phyloP scores from a whole-genome alignment of 1,140 invertebrate genomes.

The Lasioglossum baleicum region DNA sequence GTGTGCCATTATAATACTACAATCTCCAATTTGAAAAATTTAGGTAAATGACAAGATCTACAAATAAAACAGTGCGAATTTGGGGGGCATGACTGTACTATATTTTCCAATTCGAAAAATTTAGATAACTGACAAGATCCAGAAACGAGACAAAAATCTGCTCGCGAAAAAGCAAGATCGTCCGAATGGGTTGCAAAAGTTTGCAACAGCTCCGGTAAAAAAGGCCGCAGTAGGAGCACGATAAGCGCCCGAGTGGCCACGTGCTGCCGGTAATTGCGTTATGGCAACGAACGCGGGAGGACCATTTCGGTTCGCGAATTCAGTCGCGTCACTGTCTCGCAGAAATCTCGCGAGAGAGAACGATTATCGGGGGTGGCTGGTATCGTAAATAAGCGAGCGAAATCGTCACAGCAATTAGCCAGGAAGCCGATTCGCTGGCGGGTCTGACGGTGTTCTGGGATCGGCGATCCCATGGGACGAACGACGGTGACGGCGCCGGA shows the following conservation, averaged over 20 bases:
- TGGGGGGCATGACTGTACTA: too few species aligned
- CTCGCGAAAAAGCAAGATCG: background rate
- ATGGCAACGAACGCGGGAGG: background rate
- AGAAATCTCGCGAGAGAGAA: slow-evolving; percentile 15
- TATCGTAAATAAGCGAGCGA: slow-evolving; percentile 65
- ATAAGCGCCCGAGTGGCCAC: slow-evolving; percentile 5
- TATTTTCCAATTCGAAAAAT: too few species aligned
- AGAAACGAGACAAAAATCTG: too few species aligned
- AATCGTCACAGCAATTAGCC: slow-evolving; percentile 62
- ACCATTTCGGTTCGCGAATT: background rate
- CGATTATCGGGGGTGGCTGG: slow-evolving; percentile 41
- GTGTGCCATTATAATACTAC: too few species aligned
- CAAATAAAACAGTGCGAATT: too few species aligned
- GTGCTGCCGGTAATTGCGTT: background rate
- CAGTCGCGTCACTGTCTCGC: background rate
- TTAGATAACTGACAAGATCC: too few species aligned
- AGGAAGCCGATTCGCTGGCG: slow-evolving; percentile 51
- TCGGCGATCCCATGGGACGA: slow-evolving; percentile 68
- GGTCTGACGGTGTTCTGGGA: slow-evolving; percentile 66
- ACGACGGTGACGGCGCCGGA: slow-evolving; percentile 74
- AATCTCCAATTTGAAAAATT: too few species aligned
- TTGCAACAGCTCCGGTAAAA: background rate
- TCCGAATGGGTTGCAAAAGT: background rate
- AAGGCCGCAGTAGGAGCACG: background rate
- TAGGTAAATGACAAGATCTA: too few species aligned